phyloP scores from a whole-genome alignment of 1,140 invertebrate species.

The Myzus persicae region DNA sequence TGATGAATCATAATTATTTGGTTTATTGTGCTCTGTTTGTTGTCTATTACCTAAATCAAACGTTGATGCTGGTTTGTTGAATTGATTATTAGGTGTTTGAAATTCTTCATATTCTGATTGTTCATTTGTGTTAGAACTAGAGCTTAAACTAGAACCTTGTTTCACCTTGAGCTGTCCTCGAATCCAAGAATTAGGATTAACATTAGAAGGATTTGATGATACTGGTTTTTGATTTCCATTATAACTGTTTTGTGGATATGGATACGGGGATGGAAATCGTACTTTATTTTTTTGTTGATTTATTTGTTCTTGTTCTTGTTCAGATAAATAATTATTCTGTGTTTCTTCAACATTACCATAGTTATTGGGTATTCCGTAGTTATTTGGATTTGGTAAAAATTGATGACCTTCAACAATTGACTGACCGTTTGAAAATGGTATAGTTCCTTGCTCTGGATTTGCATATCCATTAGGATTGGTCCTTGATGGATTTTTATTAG shows the following conservation, averaged over 20 bases:
- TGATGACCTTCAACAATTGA: neutral
- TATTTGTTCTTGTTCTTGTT: slow-evolving; percentile 2
- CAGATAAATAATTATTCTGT: neutral
- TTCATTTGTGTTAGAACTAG: neutral
- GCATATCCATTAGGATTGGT: neutral
- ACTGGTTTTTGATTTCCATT: slow-evolving; percentile 25
- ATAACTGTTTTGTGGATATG: neutral
- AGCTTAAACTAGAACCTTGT: neutral
- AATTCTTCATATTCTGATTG: neutral
- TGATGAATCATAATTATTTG: neutral
- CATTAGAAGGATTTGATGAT: slow-evolving; percentile 10
- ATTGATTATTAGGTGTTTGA: slow-evolving; percentile 2
- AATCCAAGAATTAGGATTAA: slow-evolving; percentile 51
- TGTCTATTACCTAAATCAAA: slow-evolving; percentile 33
- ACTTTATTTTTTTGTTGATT: slow-evolving; percentile 32
- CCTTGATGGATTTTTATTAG: neutral
- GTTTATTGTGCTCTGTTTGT: slow-evolving; percentile 1
- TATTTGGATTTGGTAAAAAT: slow-evolving; percentile 2
- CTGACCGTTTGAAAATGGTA: neutral
- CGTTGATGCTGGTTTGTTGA: neutral
- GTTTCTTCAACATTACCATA: neutral
- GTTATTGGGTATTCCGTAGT: neutral
- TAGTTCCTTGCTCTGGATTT: neutral
- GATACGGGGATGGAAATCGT: neutral
- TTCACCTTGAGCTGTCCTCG: slow-evolving; percentile 22